Base-by-base conservation (phyloP, 2,113 vertebrate species). In the Neodontobutis hainanensis region DNA sequence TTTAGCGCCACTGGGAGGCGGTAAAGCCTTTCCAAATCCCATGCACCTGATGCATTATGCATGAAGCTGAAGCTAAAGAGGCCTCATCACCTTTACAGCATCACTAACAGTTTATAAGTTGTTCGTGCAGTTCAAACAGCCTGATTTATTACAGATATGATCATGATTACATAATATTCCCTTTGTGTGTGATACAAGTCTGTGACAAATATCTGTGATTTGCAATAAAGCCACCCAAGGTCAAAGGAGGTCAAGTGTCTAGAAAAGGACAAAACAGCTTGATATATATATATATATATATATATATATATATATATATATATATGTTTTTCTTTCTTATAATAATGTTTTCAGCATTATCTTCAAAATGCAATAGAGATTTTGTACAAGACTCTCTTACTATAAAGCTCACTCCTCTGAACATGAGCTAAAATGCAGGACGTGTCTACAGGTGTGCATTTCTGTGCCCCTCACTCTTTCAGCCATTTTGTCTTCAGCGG, bases 1-100 rank as follows among this genome's bases (percentile, higher is more conserved):
- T 51, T 10, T 55, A 6, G 35, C 52, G 27, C 64, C 80, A 80
- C 62, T 48, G 68, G 77, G 11, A 59, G 77, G 44, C 38, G 15
- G 3, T 57, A 63, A 52, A 59, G 8, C 42, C 48, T 15, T 44
- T 63, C 10, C 11, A 3, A 7, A 45, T 48, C 14, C 46, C 11
- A 45, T 40, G 12, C 57, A 47, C 48, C 11, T 6, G 15, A 42
- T 27, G 19, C 19, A 27, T 27, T 27, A 27, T 27, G 19, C 19
- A 27, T 3, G 19, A 42, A 60, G 35, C 49, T 52, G 55, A 61
- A 42, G 65, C 44, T 46, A 11, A 27, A 9, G 47, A 45, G 1
- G 0, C 14, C 27, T 11, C 47, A 5, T 11, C 47, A 5, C 58
- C n/a, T 15, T 46, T 8, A 36, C 0, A 51, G 0, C 0, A 12